phyloP scores from a whole-genome alignment of 2,797 vertebrate species.

The Pangasius mekongensis region DNA sequence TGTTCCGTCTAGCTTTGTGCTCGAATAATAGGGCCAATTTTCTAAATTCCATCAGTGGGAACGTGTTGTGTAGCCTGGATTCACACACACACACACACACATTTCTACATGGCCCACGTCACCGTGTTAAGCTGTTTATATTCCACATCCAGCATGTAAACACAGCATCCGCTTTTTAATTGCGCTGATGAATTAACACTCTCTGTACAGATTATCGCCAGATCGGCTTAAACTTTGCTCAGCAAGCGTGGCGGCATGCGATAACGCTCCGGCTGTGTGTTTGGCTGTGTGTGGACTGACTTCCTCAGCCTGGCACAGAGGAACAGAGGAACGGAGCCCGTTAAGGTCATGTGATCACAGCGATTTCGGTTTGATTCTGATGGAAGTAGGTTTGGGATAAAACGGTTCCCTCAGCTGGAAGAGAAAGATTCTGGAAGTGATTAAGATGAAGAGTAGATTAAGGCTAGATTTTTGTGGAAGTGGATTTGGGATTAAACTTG shows the following conservation, averaged over 20 bases:
- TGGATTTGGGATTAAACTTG: background rate
- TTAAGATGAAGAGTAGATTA: background rate
- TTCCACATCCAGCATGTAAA: conserved; percentile 81
- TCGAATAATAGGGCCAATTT: conserved; percentile 73
- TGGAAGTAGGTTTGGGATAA: background rate
- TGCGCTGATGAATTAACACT: conserved; percentile 75
- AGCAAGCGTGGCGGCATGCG: conserved; percentile 73
- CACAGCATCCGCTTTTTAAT: conserved; percentile 82
- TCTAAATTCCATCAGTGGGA: conserved; percentile 76
- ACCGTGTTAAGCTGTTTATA: conserved; percentile 80
- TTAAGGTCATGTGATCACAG: conserved; percentile 13
- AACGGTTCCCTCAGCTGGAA: background rate
- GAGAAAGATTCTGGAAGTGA: background rate
- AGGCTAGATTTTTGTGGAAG: background rate
- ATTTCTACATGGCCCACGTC: conserved; percentile 63
- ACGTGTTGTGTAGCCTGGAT: background rate
- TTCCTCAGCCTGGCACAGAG: conserved; percentile 58
- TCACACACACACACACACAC: conserved; percentile 59
- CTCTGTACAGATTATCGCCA: conserved; percentile 77
- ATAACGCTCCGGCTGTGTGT: conserved; percentile 77
- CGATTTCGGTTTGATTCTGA: background rate
- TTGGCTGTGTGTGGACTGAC: conserved; percentile 67
- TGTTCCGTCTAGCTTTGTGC: conserved; percentile 72
- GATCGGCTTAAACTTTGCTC: conserved; percentile 86
- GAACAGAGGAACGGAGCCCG: conserved; percentile 58